These are phyloP conservation scores for Spermophilus dauricus DNA, from an alignment of 2,113 vertebrate genomes.

Conservation along the genomic window DNA sequence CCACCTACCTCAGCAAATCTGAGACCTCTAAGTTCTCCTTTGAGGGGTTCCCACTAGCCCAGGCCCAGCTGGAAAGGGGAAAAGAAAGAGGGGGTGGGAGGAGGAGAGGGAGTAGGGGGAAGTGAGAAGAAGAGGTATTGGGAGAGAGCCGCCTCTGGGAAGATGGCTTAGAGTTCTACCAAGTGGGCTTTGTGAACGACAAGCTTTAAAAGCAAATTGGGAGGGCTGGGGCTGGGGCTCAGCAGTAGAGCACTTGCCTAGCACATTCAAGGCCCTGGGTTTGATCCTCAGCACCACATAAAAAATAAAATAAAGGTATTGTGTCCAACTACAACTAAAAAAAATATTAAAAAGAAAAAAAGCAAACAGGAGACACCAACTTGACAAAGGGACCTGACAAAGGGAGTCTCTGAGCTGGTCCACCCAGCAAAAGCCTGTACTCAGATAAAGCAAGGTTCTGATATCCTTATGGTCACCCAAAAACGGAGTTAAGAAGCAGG, in stretches of 20 bases:
- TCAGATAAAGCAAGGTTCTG: not conserved
- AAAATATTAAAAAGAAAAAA: too few species aligned
- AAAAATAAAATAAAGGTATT: too few species aligned
- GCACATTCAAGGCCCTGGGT: too few species aligned
- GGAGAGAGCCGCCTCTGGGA: not conserved
- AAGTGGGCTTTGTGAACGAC: not conserved
- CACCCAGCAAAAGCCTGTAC: not conserved
- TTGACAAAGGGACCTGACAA: not conserved
- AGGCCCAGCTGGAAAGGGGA: not conserved
- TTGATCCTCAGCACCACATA: too few species aligned
- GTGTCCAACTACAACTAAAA: too few species aligned
- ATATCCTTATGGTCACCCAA: not conserved
- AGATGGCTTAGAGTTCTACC: not conserved
- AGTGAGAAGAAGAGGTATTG: rapidly evolving
- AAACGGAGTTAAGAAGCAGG: not conserved
- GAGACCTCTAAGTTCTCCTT: not conserved
- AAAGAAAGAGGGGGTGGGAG: rapidly evolving
- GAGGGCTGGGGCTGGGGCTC: too few species aligned
- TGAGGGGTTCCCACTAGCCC: not conserved
- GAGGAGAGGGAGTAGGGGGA: rapidly evolving
- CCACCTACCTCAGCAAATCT: not conserved
- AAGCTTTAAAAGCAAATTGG: not conserved
- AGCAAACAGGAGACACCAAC: not conserved
- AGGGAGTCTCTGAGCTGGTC: not conserved
- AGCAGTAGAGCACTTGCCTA: too few species aligned